Evolutionary conservation across 2,888 invertebrate species (phyloP).

Genomic region (Meteorus colon): DNA sequence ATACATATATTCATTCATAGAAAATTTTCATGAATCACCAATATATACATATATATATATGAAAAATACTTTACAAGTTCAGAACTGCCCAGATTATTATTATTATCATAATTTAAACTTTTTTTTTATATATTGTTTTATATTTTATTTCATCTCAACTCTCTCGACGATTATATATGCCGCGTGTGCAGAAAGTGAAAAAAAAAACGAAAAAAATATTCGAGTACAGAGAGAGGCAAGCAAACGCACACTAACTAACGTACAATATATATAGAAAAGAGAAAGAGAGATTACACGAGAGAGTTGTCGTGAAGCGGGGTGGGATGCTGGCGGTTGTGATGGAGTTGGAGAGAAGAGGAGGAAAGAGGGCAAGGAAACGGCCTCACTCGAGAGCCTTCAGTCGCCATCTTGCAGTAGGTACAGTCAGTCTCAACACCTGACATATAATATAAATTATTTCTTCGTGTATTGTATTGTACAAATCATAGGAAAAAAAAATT

Average conservation of each 20-base stretch:
- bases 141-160: not conserved
- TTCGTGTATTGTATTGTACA: not conserved
- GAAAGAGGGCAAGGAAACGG: slow-evolving; percentile 64
- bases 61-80: no score
- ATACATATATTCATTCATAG: no score
- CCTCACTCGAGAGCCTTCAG: slow-evolving; percentile 66
- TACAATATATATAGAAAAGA: slow-evolving; percentile 33
- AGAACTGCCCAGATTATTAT: no score
- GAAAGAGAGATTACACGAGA: slow-evolving; percentile 51
- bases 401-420: slow-evolving; percentile 72
- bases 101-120: not conserved
- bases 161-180: not conserved
- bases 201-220: not conserved
- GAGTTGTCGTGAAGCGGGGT: slow-evolving; percentile 52
- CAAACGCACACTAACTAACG: slow-evolving; percentile 18
- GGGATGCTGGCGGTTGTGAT: slow-evolving; percentile 46
- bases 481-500: no score
- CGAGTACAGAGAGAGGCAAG: slow-evolving; percentile 13
- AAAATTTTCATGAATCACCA: no score
- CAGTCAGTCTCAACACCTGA: slow-evolving; percentile 64
- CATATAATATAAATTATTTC: slow-evolving; percentile 1
- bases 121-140: not conserved
- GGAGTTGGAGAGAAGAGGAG: slow-evolving; percentile 43
- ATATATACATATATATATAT: no score
- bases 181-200: not conserved